These are phyloP conservation scores for Pipistrellus pygmaeus DNA, from an alignment of 2,797 vertebrate genomes.

Conservation along the genomic window DNA sequence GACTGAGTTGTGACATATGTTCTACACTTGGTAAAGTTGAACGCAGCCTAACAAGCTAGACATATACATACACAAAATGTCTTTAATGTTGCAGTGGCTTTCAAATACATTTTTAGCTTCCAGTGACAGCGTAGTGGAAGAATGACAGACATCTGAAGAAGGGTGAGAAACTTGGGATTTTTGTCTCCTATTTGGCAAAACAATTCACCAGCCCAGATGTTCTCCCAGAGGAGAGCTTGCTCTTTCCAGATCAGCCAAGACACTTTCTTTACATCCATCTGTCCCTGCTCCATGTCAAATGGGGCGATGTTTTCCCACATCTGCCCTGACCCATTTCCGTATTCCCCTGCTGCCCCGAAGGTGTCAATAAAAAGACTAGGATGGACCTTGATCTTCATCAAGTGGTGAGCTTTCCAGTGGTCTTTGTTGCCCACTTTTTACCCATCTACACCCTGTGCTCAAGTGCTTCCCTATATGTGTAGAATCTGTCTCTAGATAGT, in stretches of 20 bases:
- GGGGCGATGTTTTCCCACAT: conserved; percentile 32
- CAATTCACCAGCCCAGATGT: conserved; percentile 68
- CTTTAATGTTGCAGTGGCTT: conserved; percentile 23
- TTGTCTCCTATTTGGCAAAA: conserved; percentile 10
- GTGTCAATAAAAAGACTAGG: neutral
- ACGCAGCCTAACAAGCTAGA: neutral
- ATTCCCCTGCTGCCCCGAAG: neutral
- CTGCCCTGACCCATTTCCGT: neutral
- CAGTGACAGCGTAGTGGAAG: neutral
- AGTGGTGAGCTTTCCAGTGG: neutral
- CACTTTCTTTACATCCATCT: conserved; percentile 61
- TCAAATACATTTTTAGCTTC: conserved; percentile 40
- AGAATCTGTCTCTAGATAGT: neutral
- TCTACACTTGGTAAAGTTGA: neutral
- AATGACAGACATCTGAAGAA: conserved; percentile 33
- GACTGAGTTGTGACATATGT: neutral
- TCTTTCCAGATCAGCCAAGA: conserved; percentile 64
- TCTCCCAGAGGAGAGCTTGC: conserved; percentile 64
- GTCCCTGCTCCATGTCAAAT: conserved; percentile 43
- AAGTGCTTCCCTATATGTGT: neutral
- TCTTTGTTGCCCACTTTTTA: neutral
- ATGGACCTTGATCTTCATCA: neutral
- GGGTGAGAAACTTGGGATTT: conserved; percentile 38
- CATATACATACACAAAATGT: neutral
- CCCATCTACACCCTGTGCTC: neutral